Conservation (phyloP, 1,140 invertebrate genomes). For the Drosophila asahinai region DNA sequence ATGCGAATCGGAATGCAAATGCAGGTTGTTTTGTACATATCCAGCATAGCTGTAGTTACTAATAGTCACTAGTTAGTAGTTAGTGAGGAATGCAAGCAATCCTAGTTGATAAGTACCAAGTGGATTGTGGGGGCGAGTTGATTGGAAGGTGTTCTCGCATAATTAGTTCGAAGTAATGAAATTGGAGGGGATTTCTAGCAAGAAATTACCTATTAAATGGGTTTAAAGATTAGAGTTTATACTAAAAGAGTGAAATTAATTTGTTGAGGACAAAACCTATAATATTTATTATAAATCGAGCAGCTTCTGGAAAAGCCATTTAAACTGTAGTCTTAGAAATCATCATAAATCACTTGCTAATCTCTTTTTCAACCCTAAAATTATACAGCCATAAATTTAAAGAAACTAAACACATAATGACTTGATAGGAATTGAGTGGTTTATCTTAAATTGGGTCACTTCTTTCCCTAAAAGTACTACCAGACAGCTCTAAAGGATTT, state of each 20-base stretch:
- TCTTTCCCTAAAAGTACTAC: not conserved
- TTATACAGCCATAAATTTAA: not conserved
- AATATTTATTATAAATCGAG: not conserved
- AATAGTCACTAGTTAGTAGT: slow-evolving; percentile 48
- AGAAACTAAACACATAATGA: slow-evolving; percentile 1
- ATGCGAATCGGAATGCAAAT: slow-evolving; percentile 45
- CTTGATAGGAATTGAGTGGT: not conserved
- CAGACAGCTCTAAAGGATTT: no score
- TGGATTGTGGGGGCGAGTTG: not conserved
- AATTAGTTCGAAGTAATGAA: not conserved
- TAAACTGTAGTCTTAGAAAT: not conserved
- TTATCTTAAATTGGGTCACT: not conserved
- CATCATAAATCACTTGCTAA: not conserved
- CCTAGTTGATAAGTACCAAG: slow-evolving; percentile 62
- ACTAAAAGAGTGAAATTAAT: not conserved
- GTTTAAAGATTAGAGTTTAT: not conserved
- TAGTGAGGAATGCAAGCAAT: slow-evolving; percentile 52
- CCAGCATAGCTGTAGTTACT: slow-evolving; percentile 40
- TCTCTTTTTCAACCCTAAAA: slow-evolving; percentile 7
- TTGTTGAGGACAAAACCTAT: not conserved
- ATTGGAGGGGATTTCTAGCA: not conserved
- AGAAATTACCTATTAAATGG: not conserved
- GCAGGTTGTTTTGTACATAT: slow-evolving; percentile 36
- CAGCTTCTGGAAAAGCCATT: not conserved
- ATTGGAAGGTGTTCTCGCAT: not conserved